Evolutionary conservation across 2,113 vertebrate genomes (phyloP).

Genomic region (Telmatochromis sp.): DNA sequence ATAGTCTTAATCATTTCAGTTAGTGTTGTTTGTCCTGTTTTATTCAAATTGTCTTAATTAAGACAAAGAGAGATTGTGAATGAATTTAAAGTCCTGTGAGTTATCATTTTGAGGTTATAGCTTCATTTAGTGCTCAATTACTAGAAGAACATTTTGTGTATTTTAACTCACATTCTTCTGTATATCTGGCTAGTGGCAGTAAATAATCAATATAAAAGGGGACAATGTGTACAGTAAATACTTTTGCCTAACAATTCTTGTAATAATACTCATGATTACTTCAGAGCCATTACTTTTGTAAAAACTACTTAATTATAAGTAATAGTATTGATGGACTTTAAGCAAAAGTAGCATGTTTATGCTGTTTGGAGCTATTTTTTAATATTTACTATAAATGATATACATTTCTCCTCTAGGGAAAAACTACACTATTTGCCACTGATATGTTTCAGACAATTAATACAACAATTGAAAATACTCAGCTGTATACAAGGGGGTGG

Average conservation of each 20-base stretch:
- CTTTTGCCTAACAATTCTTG: neutral
- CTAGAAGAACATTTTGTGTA: neutral
- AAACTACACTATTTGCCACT: neutral
- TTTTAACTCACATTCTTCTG: neutral
- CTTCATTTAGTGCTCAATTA: neutral
- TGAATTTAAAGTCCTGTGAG: neutral
- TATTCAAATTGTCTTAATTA: neutral
- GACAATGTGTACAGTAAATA: neutral
- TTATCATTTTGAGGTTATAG: neutral
- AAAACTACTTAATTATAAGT: neutral
- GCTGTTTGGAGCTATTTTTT: neutral
- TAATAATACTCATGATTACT: neutral
- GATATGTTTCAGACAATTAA: neutral
- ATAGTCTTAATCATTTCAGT: neutral
- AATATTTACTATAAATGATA: neutral
- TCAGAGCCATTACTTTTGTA: neutral
- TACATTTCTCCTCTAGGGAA: neutral
- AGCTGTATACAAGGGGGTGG: neutral
- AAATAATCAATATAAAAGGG: neutral
- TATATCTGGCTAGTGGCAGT: neutral
- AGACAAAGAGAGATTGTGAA: neutral
- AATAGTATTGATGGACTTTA: neutral
- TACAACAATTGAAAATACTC: neutral
- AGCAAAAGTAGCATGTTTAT: neutral
- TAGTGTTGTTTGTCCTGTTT: neutral